Evolutionary conservation across 1,140 invertebrate species (phyloP).

Genomic region (Paraescarpia echinospica): DNA sequence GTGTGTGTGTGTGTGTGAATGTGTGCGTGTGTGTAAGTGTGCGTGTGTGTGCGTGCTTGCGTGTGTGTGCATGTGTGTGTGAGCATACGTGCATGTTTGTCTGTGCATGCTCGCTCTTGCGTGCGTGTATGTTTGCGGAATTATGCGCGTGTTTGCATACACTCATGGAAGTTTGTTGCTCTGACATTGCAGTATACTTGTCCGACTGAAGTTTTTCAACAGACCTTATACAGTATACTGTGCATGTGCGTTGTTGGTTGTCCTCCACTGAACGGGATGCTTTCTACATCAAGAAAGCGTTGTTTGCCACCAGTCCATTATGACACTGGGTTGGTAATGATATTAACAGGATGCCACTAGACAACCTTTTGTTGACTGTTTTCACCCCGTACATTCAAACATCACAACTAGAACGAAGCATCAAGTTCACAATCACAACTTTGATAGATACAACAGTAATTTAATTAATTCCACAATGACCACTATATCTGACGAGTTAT

Average conservation of each 20-base stretch:
- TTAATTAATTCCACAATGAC: neutral
- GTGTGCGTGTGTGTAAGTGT: neutral
- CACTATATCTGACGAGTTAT: neutral
- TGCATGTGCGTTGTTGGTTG: neutral
- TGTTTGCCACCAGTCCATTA: neutral
- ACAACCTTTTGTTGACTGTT: no score
- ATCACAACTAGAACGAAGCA: no score
- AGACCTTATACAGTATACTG: neutral
- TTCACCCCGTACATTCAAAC: no score
- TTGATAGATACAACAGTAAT: neutral
- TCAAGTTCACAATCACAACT: neutral
- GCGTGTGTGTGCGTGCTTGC: neutral
- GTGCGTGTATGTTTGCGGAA: neutral
- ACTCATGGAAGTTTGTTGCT: neutral
- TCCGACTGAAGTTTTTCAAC: neutral
- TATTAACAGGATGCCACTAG: neutral
- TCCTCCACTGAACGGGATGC: no score
- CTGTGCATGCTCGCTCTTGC: neutral
- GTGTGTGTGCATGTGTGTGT: neutral
- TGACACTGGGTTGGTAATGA: neutral
- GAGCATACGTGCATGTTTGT: neutral
- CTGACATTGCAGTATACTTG: neutral
- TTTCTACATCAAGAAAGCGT: neutral
- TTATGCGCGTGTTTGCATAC: neutral
- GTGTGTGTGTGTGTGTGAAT: neutral